Percentiles rank a stretch among this genome's conserved stretches.
Conservation (phyloP, 2,888 invertebrate species). For the Luperina nickerlii region DNA sequence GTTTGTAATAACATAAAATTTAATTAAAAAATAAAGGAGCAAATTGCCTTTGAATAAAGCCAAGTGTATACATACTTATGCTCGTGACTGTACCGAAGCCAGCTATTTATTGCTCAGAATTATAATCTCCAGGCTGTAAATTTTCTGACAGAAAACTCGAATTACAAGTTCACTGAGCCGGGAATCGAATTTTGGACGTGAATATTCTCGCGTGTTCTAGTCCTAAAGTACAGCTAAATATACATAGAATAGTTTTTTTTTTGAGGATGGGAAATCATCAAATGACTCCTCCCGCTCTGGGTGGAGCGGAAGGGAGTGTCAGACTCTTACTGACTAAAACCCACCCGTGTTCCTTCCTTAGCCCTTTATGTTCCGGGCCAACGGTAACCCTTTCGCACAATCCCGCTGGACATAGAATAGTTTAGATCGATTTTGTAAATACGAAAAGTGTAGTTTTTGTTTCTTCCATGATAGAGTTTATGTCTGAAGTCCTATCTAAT, state of each 20-base stretch:
- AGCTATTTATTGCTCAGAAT: conserved; percentile 51
- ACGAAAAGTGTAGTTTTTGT: not conserved
- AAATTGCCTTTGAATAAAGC: no score
- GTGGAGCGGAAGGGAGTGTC: no score
- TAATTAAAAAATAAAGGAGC: no score
- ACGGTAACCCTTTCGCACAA: no score
- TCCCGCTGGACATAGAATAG: not conserved
- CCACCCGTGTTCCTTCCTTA: no score
- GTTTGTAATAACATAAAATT: no score
- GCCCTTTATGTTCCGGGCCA: no score
- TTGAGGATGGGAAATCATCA: no score
- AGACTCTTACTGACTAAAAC: no score
- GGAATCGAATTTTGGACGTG: conserved; percentile 12
- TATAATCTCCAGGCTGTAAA: conserved; percentile 37
- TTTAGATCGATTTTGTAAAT: not conserved
- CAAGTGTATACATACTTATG: no score
- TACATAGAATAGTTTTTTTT: not conserved
- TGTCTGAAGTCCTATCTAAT: not conserved
- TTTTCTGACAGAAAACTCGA: conserved; percentile 50
- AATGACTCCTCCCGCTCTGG: no score
- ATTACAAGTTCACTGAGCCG: conserved; percentile 41
- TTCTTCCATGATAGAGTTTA: not conserved
- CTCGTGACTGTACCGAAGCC: not conserved
- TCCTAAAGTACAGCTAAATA: not conserved
- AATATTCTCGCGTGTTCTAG: conserved; percentile 12